A percentile compares a stretch with the other conserved stretches of the same genome.
Evolutionary conservation across 2,113 vertebrate genomes (phyloP).

Genomic region (Ceyx melanurus): DNA sequence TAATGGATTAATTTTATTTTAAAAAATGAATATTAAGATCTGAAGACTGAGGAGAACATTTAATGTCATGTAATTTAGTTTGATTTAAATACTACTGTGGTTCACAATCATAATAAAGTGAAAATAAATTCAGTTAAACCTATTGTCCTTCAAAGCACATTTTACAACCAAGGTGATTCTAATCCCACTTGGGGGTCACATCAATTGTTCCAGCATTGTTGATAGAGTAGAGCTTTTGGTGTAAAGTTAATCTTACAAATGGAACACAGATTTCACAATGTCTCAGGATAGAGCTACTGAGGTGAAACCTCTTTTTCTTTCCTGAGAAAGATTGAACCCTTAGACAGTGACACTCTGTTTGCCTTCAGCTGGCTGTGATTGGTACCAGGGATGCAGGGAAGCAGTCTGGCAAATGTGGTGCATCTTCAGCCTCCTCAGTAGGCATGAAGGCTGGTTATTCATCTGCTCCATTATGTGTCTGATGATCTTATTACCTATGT

Average conservation of each 20-base stretch:
- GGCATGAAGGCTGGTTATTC: not conserved
- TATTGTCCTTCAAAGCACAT: not conserved
- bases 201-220: not conserved
- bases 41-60: not conserved
- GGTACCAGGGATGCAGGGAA: not conserved
- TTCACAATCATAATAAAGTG: not conserved
- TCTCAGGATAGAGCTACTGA: not conserved
- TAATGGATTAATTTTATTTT: not conserved
- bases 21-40: not conserved
- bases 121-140: not conserved
- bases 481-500: not conserved
- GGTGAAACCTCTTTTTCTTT: not conserved
- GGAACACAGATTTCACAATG: not conserved
- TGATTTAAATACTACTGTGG: not conserved
- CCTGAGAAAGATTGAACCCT: not conserved
- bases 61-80: not conserved
- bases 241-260: not conserved
- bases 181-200: not conserved
- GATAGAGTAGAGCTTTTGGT: not conserved
- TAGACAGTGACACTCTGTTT: not conserved
- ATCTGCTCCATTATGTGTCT: not conserved
- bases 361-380: not conserved
- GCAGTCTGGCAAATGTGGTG: not conserved
- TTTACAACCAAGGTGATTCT: not conserved
- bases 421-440: not conserved